Evolutionary conservation across 2,888 invertebrate species (phyloP), one percentile per base, ranked within the genome.

Genomic region (Cryptus armator): DNA sequence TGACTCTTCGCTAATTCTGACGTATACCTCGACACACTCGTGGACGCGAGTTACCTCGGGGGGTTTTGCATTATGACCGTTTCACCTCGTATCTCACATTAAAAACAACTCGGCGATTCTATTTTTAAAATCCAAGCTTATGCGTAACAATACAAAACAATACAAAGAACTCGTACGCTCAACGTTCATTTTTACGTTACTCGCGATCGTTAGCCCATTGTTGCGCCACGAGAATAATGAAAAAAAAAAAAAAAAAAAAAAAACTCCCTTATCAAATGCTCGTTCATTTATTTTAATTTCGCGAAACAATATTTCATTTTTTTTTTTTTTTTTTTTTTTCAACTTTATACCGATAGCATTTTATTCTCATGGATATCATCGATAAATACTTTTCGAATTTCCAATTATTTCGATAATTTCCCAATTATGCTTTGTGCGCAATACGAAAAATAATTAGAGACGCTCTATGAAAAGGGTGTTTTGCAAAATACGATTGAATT

Each of bases 1-100:
- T 80, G 84, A 86, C 83, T 85, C 86, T 83, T 85, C 84, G 77
- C 81, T 86, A 81, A 77, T 84, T 84, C 77, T 59, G 64, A 62
- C 72, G 67, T 84, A 74, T 19, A 19, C 29, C 67, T 43, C n/a
- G 10, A 46, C 32, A 37, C 78, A 62, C 64, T 24, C 62, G 44
- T 16, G 44, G 5, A 6, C 59, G 24, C 59, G n/a, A 72, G 59
- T 59, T n/a, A 44, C 72, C 43, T 72, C 19, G 3, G 53, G 16
- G 53, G n/a, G 51, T 3, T 3, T 53, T 29, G 72, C 19, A 24
- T 59, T 44, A 24, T 37, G 16, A 29, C 44, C 37, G 14, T 44
- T 44, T 44, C 37, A 32, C 66, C 37, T 19, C 53, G 37, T 12
- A 43, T 37, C 16, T 53, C 43, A 5, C 53, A 53, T 37, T 71